Conservation (phyloP, 2,888 invertebrate genomes). For the Gymnoscelis rufifasciata region DNA sequence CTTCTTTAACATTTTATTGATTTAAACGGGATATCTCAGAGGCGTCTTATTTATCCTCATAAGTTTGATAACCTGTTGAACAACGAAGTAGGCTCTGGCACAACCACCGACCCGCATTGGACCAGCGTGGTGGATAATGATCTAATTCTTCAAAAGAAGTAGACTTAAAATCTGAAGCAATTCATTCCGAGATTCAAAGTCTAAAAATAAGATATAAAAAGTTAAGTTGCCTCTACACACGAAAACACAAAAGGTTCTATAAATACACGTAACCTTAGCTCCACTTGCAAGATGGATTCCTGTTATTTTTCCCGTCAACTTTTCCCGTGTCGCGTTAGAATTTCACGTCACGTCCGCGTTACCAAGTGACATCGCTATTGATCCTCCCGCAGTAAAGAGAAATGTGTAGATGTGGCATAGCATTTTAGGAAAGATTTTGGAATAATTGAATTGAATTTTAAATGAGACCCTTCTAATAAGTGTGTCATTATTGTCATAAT, state of each 20-base stretch:
- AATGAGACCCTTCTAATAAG: no score
- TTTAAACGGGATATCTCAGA: no score
- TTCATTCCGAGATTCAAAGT: not conserved
- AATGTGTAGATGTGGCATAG: slow-evolving; percentile 4
- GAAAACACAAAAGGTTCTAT: slow-evolving; percentile 8
- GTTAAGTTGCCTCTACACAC: not conserved
- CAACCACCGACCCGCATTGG: no score
- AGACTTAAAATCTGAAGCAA: not conserved
- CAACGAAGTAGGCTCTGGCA: no score
- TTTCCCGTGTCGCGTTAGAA: slow-evolving; percentile 20
- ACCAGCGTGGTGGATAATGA: no score
- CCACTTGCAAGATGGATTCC: slow-evolving; percentile 20
- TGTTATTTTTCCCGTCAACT: slow-evolving; percentile 21
- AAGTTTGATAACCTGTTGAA: no score
- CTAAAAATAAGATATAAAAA: not conserved
- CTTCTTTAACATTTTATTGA: no score
- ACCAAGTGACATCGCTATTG: slow-evolving; percentile 26
- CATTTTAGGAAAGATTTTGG: not conserved
- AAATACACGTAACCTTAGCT: slow-evolving; percentile 17
- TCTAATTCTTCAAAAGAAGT: no score
- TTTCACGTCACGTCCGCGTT: slow-evolving; percentile 28
- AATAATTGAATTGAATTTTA: not conserved
- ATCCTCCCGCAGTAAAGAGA: not conserved
- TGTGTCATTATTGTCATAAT: no score
- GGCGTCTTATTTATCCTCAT: not conserved